Conservation (phyloP, 2,888 invertebrate genomes). For the Gisinianus flammeolus region DNA sequence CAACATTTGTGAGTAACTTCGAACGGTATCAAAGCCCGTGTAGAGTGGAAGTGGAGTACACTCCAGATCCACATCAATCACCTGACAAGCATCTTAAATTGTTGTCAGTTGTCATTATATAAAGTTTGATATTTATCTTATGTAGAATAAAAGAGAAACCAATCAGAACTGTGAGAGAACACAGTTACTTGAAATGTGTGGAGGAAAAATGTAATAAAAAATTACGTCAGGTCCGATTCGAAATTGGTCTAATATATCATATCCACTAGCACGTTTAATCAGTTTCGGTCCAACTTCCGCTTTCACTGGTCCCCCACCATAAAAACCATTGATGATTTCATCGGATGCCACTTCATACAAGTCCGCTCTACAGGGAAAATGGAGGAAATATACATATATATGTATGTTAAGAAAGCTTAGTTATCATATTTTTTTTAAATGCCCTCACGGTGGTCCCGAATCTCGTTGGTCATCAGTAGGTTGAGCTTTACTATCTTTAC, state of each 20-base stretch:
- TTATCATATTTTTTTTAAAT: neutral
- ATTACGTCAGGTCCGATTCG: slow-evolving; percentile 55
- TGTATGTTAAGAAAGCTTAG: neutral
- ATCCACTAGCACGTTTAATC: slow-evolving; percentile 48
- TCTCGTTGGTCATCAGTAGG: neutral
- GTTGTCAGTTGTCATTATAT: slow-evolving; percentile 1
- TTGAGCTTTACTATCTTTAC: neutral
- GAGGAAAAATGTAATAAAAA: neutral
- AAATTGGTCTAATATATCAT: slow-evolving; percentile 44
- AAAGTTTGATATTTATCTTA: neutral
- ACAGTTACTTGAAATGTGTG: no score
- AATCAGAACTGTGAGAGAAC: no score
- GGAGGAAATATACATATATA: neutral
- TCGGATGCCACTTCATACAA: slow-evolving; percentile 27
- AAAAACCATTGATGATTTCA: slow-evolving; percentile 11
- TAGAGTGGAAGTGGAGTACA: slow-evolving; percentile 56
- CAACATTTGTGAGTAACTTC: slow-evolving; percentile 47
- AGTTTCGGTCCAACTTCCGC: slow-evolving; percentile 40
- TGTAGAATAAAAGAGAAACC: neutral
- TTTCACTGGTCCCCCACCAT: slow-evolving; percentile 35
- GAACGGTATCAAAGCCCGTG: slow-evolving; percentile 42
- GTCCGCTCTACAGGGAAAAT: slow-evolving; percentile 4
- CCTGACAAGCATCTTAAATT: slow-evolving; percentile 38
- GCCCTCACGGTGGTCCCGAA: neutral
- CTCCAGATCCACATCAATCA: slow-evolving; percentile 53